phyloP scores from a whole-genome alignment of 2,797 vertebrate genomes.

The Danio aesculapii region DNA sequence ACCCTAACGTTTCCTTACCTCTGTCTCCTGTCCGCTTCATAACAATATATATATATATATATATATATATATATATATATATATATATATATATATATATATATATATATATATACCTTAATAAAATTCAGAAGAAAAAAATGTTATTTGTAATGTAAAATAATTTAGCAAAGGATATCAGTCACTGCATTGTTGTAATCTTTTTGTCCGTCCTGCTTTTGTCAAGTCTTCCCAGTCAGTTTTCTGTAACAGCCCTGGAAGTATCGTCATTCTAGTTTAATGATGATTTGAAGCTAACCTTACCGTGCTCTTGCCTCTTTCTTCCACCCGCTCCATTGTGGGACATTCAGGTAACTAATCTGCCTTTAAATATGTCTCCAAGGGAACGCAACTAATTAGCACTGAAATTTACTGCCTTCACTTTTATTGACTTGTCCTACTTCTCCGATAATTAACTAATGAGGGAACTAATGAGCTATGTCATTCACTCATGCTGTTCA shows the following conservation, averaged over 20 bases:
- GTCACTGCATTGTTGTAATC: slow-evolving; percentile 50
- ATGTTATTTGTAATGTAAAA: not conserved
- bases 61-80: too few relatives aligned
- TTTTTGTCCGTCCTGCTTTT: slow-evolving; percentile 53
- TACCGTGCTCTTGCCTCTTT: slow-evolving; percentile 77
- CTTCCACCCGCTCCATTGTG: slow-evolving; percentile 86
- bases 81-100: too few relatives aligned
- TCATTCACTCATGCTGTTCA: slow-evolving; percentile 99
- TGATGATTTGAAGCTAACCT: slow-evolving; percentile 75
- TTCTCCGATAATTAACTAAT: slow-evolving; percentile 99
- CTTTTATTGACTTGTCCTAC: slow-evolving; percentile 99
- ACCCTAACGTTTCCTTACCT: too few relatives aligned
- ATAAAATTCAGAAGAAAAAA: not conserved
- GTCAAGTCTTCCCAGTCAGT: slow-evolving; percentile 55
- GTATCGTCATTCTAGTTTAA: slow-evolving; percentile 72
- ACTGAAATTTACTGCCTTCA: slow-evolving; percentile 99
- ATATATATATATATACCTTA: not conserved
- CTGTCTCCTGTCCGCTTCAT: too few relatives aligned
- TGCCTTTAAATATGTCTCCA: slow-evolving; percentile 99
- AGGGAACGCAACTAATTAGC: slow-evolving; percentile 99
- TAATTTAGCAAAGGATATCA: slow-evolving; percentile 5
- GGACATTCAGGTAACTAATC: slow-evolving; percentile 98
- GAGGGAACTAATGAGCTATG: slow-evolving; percentile 99
- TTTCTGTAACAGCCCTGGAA: slow-evolving; percentile 66
- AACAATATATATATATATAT: too few relatives aligned